These are phyloP conservation scores for Alces alces DNA, from an alignment of 2,113 vertebrate species.

Conservation along the genomic window DNA sequence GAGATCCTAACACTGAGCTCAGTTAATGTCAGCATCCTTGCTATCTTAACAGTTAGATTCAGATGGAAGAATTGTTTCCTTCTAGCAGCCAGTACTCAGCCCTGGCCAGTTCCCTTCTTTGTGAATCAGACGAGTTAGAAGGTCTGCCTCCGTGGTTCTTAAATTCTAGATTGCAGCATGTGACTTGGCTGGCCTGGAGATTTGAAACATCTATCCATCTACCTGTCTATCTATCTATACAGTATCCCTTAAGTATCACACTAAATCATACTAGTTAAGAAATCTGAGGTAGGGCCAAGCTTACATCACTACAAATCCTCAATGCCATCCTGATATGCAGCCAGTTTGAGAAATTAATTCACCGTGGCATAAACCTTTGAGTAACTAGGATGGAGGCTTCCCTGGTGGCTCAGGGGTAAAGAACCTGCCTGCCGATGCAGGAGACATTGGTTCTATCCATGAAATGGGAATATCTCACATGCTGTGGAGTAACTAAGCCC, in stretches of 20 bases:
- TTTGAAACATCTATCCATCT: background rate
- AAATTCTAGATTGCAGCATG: background rate
- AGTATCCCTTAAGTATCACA: background rate
- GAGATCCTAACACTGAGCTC: background rate
- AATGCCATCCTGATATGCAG: background rate
- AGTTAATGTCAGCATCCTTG: background rate
- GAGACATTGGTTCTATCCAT: fast-evolving
- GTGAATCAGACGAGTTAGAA: background rate
- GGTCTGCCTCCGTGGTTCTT: background rate
- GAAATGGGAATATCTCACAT: background rate
- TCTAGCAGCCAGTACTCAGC: background rate
- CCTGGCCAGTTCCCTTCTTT: fast-evolving
- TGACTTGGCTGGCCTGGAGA: background rate
- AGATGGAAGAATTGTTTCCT: background rate
- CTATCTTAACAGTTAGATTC: background rate
- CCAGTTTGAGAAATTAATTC: background rate
- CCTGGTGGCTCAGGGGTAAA: background rate
- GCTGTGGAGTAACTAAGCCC: background rate
- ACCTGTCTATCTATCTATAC: background rate
- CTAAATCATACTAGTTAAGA: background rate
- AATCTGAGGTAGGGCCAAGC: background rate
- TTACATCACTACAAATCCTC: background rate
- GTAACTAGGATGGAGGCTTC: background rate
- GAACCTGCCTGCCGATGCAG: background rate
- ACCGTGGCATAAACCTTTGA: background rate